Evolutionary conservation across 2,113 vertebrate species (phyloP).

Genomic region (Dicaeum eximium): DNA sequence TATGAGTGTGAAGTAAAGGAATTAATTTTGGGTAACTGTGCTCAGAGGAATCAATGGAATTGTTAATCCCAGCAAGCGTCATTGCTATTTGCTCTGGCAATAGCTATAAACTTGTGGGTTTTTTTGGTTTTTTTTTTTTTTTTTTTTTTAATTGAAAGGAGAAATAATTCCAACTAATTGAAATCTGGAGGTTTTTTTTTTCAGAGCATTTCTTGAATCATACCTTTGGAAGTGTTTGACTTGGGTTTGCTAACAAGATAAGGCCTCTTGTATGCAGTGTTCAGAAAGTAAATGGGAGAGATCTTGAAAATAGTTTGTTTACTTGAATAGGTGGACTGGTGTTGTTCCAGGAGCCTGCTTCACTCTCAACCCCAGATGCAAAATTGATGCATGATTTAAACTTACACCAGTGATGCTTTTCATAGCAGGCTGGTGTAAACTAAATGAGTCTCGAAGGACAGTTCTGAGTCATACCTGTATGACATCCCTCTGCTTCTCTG

Average conservation of each 20-base stretch:
- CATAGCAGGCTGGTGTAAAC: background rate
- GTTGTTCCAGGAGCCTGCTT: background rate
- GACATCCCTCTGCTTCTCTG: background rate
- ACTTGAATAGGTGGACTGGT: background rate
- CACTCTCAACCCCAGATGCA: background rate
- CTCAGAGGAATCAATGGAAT: background rate
- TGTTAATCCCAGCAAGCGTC: background rate
- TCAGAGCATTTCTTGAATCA: background rate
- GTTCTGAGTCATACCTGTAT: background rate
- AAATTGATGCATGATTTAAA: background rate
- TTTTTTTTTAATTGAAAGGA: background rate
- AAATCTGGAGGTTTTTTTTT: background rate
- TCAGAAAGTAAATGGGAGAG: background rate
- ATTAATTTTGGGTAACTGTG: background rate
- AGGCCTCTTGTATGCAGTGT: background rate
- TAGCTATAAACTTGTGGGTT: background rate
- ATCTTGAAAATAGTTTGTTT: background rate
- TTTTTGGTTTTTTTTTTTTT: background rate
- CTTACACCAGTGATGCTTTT: background rate
- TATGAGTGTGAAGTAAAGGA: constrained; percentile 20
- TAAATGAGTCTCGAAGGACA: background rate
- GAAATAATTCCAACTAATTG: background rate
- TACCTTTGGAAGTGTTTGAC: background rate
- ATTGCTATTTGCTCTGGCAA: background rate
- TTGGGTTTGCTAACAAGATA: background rate